These are phyloP conservation scores for Platerodrilus igneus DNA, from an alignment of 2,888 invertebrate genomes.

Conservation along the genomic window DNA sequence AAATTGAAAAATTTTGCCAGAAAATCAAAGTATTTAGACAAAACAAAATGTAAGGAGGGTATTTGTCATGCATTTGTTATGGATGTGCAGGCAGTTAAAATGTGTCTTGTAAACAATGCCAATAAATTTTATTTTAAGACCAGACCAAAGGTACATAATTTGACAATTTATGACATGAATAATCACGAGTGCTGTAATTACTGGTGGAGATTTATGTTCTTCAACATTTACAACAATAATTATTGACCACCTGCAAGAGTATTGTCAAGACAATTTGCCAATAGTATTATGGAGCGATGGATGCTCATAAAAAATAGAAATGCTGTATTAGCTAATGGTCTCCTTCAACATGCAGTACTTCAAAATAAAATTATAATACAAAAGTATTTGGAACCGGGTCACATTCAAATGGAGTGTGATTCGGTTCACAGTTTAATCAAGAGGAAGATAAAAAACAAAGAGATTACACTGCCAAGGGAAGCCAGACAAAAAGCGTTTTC, in stretches of 20 bases:
- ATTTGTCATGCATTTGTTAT: slow-evolving; percentile 12
- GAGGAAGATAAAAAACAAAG: no score
- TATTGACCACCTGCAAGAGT: slow-evolving; percentile 7
- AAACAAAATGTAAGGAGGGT: background rate
- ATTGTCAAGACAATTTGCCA: slow-evolving; percentile 4
- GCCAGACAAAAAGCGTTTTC: no score
- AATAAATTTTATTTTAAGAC: slow-evolving; percentile 22
- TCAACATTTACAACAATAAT: slow-evolving; percentile 8
- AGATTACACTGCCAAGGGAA: no score
- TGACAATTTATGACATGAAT: slow-evolving; percentile 9
- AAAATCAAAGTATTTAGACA: slow-evolving; percentile 1
- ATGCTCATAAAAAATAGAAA: no score
- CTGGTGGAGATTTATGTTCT: slow-evolving; percentile 15
- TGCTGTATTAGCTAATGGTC: no score
- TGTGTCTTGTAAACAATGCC: slow-evolving; percentile 12
- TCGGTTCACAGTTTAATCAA: no score
- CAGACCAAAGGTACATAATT: slow-evolving; percentile 14
- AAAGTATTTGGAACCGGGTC: no score
- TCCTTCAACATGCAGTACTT: no score
- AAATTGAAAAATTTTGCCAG: slow-evolving; percentile 8
- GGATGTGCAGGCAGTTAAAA: slow-evolving; percentile 20
- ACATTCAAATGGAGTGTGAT: no score
- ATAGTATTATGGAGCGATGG: no score
- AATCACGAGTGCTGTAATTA: slow-evolving; percentile 16
- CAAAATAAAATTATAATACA: no score